Conservation (phyloP, 2,797 vertebrate species). For the Erpetoichthys calabaricus region DNA sequence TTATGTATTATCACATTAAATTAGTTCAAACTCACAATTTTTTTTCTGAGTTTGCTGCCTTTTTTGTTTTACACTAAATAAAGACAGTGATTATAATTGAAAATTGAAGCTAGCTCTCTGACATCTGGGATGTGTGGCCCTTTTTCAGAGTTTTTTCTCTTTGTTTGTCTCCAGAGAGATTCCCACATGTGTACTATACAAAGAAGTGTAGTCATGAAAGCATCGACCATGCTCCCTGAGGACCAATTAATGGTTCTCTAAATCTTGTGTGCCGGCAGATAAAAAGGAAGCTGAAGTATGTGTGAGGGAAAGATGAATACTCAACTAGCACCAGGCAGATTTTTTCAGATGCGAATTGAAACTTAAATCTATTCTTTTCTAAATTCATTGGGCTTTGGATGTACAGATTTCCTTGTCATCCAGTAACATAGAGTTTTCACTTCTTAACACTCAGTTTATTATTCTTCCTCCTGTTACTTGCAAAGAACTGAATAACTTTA, state of each 20-base stretch:
- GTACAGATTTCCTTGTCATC: no score
- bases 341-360: conserved; percentile 63
- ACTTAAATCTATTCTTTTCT: conserved; percentile 72
- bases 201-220: conserved; percentile 67
- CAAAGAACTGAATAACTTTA: no score
- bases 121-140: conserved; percentile 52
- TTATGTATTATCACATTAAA: no score
- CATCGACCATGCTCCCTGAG: conserved; percentile 69
- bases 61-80: no score
- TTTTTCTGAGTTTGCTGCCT: no score
- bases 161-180: conserved; percentile 78
- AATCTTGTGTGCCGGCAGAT: conserved; percentile 82
- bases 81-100: no score
- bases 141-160: conserved; percentile 44
- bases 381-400: conserved; percentile 53
- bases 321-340: conserved; percentile 47
- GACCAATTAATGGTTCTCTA: conserved; percentile 86
- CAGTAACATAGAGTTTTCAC: no score
- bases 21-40: no score
- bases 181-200: conserved; percentile 72
- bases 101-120: no score
- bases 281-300: conserved; percentile 59
- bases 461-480: no score
- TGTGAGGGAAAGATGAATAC: conserved; percentile 50
- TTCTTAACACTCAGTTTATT: no score